A percentile compares a stretch with the other conserved stretches of the same genome.
Conservation (phyloP, 2,888 invertebrate genomes). For the Tryphoninae sp. region DNA sequence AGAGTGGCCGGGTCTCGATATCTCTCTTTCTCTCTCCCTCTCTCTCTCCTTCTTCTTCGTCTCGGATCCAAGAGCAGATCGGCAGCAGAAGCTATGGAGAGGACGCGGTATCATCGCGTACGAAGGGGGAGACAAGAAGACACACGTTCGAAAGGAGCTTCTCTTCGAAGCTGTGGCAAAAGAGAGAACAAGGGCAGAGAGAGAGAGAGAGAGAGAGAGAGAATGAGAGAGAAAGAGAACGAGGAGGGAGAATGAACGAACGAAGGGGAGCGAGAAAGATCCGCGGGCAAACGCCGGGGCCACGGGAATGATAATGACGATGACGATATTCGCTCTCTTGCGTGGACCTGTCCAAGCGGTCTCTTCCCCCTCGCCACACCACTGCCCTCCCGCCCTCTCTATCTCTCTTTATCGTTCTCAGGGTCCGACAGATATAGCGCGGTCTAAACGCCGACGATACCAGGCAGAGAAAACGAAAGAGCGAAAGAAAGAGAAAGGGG, state of each 20-base stretch:
- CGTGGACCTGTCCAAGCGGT: conserved; percentile 63
- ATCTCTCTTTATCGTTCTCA: conserved; percentile 2
- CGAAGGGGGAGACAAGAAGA: conserved; percentile 52
- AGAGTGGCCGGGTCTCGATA: conserved; percentile 40
- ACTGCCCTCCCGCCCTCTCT: neutral
- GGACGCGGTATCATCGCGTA: conserved; percentile 35
- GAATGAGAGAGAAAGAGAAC: conserved; percentile 22
- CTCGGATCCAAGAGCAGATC: conserved; percentile 18
- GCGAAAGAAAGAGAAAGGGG: conserved; percentile 27
- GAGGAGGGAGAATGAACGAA: conserved; percentile 29
- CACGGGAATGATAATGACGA: conserved; percentile 67
- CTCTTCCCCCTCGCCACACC: conserved; percentile 12
- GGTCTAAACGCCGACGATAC: conserved; percentile 11
- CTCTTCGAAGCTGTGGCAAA: conserved; percentile 38
- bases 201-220: conserved; percentile 2
- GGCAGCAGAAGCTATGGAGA: conserved; percentile 49
- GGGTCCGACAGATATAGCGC: conserved; percentile 30
- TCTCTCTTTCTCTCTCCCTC: conserved; percentile 14
- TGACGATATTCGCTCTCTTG: conserved; percentile 64
- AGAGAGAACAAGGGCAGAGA: conserved; percentile 23
- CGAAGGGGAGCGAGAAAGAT: conserved; percentile 58
- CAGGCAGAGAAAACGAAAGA: conserved; percentile 15
- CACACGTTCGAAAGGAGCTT: conserved; percentile 41
- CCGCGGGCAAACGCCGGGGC: conserved; percentile 55
- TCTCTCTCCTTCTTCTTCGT: neutral